A percentile compares a stretch with the other conserved stretches of the same genome.
Evolutionary conservation across 1,140 invertebrate species (phyloP).

Genomic region (Eulimnadia texana): DNA sequence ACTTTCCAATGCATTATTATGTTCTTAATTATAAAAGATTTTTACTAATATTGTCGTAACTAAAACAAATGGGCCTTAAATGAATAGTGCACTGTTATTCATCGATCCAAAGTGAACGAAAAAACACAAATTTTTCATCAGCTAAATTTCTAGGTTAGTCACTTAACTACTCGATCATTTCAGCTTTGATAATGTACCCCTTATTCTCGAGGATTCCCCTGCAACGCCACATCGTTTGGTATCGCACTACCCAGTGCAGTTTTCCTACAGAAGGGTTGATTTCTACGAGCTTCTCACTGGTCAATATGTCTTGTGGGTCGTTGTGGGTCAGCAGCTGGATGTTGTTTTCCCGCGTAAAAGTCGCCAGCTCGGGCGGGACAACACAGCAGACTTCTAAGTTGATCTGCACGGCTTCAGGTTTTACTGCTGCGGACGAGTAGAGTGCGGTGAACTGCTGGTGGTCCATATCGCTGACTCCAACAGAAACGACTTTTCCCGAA

Average conservation of each 20-base stretch:
- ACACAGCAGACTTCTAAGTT: slow-evolving; percentile 91
- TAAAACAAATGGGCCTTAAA: too few species aligned
- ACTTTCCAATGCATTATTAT: too few species aligned
- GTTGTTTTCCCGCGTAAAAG: slow-evolving; percentile 76
- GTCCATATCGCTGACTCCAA: slow-evolving; percentile 82
- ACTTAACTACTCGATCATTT: too few species aligned
- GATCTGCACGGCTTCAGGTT: slow-evolving; percentile 86
- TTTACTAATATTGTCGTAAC: not conserved
- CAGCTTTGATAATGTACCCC: slow-evolving; percentile 47
- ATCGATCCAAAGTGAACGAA: too few species aligned
- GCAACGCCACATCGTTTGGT: slow-evolving; percentile 75
- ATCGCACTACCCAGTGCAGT: slow-evolving; percentile 55
- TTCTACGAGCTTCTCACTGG: slow-evolving; percentile 32
- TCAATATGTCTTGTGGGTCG: slow-evolving; percentile 65
- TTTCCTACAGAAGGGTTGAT: slow-evolving; percentile 30
- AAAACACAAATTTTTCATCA: too few species aligned
- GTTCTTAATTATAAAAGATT: not conserved
- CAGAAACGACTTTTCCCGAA: slow-evolving; percentile 45
- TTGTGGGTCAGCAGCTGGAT: slow-evolving; percentile 90
- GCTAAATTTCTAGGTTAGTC: too few species aligned
- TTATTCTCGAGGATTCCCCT: slow-evolving; percentile 75
- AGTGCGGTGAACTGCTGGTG: slow-evolving; percentile 58
- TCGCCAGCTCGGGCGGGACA: slow-evolving; percentile 74
- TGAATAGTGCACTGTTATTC: too few species aligned
- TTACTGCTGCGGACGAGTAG: slow-evolving; percentile 59